Base-by-base conservation (phyloP, 1,140 invertebrate species). In the Diorhabda elongata region DNA sequence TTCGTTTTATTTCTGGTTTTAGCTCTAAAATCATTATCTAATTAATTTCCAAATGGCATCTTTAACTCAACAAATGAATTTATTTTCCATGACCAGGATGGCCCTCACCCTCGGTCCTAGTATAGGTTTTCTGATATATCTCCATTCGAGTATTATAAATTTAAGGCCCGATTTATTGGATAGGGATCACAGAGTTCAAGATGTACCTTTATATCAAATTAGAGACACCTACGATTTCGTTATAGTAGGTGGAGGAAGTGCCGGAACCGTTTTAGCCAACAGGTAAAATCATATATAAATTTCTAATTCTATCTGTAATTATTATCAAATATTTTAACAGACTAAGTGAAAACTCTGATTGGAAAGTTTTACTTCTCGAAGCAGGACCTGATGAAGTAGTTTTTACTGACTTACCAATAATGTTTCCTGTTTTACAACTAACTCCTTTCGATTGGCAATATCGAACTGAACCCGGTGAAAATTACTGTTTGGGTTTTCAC, bases 401-500 rank as follows among this genome's bases (percentile, higher is more conserved):
- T 9, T 79, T 90, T 43, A 87, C 90, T 0, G 91, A 94, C 69
- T 78, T 95, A 4, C 94, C 94, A 0, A 79, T 90, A 0, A 66
- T 92, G 64, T 92, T 92, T 75, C 89, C 91, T 0, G 82, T 87
- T 3, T 81, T 95, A 2, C 92, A 94, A 78, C 83, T 87, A 26
- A 88, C 88, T 2, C 83, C 86, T 0, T 83, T 91, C 62, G 95
- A 97, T 80, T 97, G 94, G 94, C 87, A 90, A 74, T 97, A 96
- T 80, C 91, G 92, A 81, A 96, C 92, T 0, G 93, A 95, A 71
- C 92, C 93, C 0, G 94, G 92, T 43, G 87, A 88, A 56, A 87
- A 87, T 64, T 89, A 92, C 0, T 94, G 92, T 71, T 82, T 92
- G 61, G 92, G 88, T 2, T 68, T 76, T 66, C 80, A 78, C 61